These are phyloP conservation scores for Heptranchias perlo DNA, from an alignment of 2,113 vertebrate genomes.

Conservation along the genomic window DNA sequence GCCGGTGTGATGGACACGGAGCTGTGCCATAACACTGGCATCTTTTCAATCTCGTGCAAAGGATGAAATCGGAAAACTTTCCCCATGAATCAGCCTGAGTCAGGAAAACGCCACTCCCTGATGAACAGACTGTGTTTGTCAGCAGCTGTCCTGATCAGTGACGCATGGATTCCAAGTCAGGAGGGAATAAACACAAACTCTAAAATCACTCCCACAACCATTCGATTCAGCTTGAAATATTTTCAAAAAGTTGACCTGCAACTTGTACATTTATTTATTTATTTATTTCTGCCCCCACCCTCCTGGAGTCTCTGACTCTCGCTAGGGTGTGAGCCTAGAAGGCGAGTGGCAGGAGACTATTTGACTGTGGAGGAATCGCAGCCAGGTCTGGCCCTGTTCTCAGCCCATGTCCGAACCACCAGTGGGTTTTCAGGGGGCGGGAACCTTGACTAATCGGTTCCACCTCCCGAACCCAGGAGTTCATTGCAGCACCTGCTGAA, in stretches of 20 bases:
- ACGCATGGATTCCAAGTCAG: neutral
- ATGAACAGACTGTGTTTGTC: neutral
- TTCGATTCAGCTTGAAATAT: constrained; percentile 65
- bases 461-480: neutral
- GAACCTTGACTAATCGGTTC: neutral
- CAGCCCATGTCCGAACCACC: neutral
- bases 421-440: constrained; percentile 47
- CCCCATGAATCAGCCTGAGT: neutral
- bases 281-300: constrained; percentile 42
- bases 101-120: neutral
- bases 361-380: neutral
- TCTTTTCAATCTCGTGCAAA: neutral
- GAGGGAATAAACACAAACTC: neutral
- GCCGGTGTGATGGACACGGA: neutral
- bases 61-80: neutral
- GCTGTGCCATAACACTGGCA: neutral
- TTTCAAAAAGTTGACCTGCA: constrained; percentile 72
- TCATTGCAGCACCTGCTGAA: too few relatives aligned
- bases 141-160: neutral
- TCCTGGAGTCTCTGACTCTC: neutral
- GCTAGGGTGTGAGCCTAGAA: neutral
- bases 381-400: neutral
- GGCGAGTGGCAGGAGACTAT: too few relatives aligned
- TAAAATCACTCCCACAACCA: constrained; percentile 51
- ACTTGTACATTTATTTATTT: constrained; percentile 52